Base-by-base conservation (phyloP, 2,888 invertebrate genomes). In the Ormia ochracea region DNA sequence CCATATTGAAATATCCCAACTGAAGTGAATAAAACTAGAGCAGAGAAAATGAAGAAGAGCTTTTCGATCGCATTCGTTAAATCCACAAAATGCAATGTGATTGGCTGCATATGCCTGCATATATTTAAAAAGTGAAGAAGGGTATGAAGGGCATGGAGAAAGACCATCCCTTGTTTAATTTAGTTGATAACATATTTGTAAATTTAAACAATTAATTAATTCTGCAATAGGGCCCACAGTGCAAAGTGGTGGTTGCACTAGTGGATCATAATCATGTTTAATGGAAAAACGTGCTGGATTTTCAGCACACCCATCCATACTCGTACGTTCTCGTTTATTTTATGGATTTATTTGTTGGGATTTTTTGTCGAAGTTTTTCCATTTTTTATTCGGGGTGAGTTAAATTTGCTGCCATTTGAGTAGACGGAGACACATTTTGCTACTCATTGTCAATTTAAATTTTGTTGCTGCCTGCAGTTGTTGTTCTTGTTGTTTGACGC, bases 241-340 rank as follows among this genome's bases (percentile, higher is more conserved):
- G 38, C 26, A 31, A 28, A 19, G 28, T 36, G 19, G 21, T 56
- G 43, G 26, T 21, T 63, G 17, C 17, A 2, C 17, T 17, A 3
- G 4, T 61, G 50, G 3, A 4, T 9, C 38, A 31, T 23, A 33
- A 72, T 59, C 41, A 31, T 41, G 19, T 12, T 31, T 56, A 69
- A 68, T 75, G 43, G 69, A 26, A 69, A 69, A 76, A 63, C 76
- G 76, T 76, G 68, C 69, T 48, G 69, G 52, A 48, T 63, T 63
- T 69, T 31, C 7, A 45, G 45, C 3, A 10, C 26, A 21, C 31
- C 10, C 41, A 31, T 45, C 3, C 54, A 17, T 17, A 26, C 41
- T 17, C 54, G n/a, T 17, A 26, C 41, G 23, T 19, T 14, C 14
- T 33, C 80, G 68, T 80, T 80, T 80, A 75, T 68, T 76, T 72